Base-by-base conservation (phyloP, 2,888 invertebrate species). In the Synanthedon vespiformis region DNA sequence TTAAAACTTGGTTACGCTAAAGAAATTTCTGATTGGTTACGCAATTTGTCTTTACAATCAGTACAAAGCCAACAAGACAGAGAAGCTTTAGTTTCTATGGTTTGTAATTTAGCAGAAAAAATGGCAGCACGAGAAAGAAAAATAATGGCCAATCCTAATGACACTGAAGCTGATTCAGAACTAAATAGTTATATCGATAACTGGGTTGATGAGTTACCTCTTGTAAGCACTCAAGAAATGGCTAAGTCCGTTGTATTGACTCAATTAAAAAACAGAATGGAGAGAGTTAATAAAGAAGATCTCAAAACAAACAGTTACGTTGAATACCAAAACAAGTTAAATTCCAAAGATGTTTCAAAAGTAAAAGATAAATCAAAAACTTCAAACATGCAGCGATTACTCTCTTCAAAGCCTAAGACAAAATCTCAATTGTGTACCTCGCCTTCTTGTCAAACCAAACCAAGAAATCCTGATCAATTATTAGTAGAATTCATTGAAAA, bases 1-100 rank as follows among this genome's bases (percentile, higher is more conserved):
- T 57, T 62, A 27, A 70, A 78, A 57, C 61, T 80, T 2, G 56
- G 61, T 52, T 77, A 75, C 50, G 67, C 68, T 0, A 70, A 71
- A 60, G 76, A 80, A 61, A 77, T 81, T 56, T 61, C 69, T 22
- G 72, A 77, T 27, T 81, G 79, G 79, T 54, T 80, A 40, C 71
- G 73, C 57, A 76, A 75, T 57, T 60, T 80, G 48, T 75, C 79
- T 2, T 54, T 81, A 3, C 50, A 68, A 52, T 61, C 70, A 5
- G 54, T 68, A 10, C 53, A 34, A 48, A 60, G 59, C 14, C 52
- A 57, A 51, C 56, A 65, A 47, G 56, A 64, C 14, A 55, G 60
- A 52, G 55, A 65, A 40, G 49, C 55, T 40, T 67, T 63, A 54
- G 58, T 67, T 2, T 60, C 55, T 57, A 68, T 70, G 63, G 68